Evolutionary conservation across 2,888 invertebrate species (phyloP).

Genomic region (Drosophila pullipes): DNA sequence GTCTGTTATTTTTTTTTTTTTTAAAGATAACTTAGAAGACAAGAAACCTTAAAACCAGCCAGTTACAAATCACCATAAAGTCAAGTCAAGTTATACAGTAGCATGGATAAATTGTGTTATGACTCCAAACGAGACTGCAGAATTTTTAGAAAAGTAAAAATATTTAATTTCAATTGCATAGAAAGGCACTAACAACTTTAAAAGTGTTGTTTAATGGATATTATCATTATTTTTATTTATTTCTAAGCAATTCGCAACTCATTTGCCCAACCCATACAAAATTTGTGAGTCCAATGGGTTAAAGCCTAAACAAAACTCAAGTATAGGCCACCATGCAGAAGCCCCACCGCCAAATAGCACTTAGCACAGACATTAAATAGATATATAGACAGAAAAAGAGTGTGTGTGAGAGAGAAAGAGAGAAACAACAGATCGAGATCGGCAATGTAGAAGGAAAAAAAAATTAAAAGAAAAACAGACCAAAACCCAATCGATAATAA

Average conservation of each 20-base stretch:
- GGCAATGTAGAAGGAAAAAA: constrained; percentile 6
- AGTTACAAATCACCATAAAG: constrained; percentile 46
- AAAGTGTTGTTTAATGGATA: constrained; percentile 25
- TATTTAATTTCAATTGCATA: constrained; percentile 14
- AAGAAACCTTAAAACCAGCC: constrained; percentile 25
- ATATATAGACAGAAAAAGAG: constrained; percentile 36
- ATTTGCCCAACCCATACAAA: constrained; percentile 50
- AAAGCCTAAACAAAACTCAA: constrained; percentile 50
- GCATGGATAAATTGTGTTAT: constrained; percentile 32
- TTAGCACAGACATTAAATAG: constrained; percentile 40
- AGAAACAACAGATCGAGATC: constrained; percentile 39
- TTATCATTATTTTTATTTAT: constrained; percentile 31
- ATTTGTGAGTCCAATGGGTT: constrained; percentile 29
- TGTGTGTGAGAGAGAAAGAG: constrained; percentile 5
- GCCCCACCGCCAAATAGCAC: constrained; percentile 39
- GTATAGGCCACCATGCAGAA: constrained; percentile 60
- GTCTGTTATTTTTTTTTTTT: neutral
- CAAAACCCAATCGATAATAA: constrained; percentile 68
- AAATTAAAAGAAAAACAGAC: constrained; percentile 32
- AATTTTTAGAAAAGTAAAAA: neutral
- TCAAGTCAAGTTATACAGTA: constrained; percentile 41
- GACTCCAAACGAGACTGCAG: constrained; percentile 13
- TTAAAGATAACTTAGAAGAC: constrained; percentile 16
- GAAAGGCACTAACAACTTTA: neutral
- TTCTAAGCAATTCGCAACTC: constrained; percentile 68